These are phyloP conservation scores for Punctoribates punctum DNA, from an alignment of 2,888 invertebrate species.

Conservation along the genomic window DNA sequence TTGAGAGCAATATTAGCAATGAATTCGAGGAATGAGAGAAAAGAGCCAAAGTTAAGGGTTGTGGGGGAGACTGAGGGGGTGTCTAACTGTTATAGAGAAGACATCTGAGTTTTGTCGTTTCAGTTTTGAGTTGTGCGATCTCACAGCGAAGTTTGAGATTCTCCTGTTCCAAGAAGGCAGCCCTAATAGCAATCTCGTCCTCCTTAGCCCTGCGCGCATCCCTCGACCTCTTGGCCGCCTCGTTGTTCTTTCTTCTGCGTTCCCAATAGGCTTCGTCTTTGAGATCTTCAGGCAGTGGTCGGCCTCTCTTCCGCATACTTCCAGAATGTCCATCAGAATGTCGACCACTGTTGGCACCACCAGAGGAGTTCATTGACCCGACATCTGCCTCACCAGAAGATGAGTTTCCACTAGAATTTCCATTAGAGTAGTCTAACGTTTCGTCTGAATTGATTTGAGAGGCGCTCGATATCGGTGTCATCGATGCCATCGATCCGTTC, in stretches of 20 bases:
- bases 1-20: background rate
- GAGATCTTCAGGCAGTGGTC: slow-evolving; percentile 52
- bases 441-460: slow-evolving; percentile 20
- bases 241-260: slow-evolving; percentile 83
- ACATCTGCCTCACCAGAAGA: slow-evolving; percentile 26
- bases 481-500: slow-evolving; percentile 5
- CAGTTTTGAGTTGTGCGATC: slow-evolving; percentile 64
- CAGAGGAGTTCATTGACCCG: background rate
- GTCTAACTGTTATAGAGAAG: slow-evolving; percentile 53
- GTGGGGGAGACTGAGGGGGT: background rate
- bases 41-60: background rate
- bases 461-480: slow-evolving; percentile 5
- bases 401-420: slow-evolving; percentile 30
- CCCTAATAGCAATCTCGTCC: slow-evolving; percentile 83
- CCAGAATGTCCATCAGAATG: background rate
- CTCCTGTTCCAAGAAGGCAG: slow-evolving; percentile 80
- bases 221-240: slow-evolving; percentile 87
- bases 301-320: slow-evolving; percentile 48
- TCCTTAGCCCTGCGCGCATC: slow-evolving; percentile 85
- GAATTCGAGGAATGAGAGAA: background rate
- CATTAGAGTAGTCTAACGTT: slow-evolving; percentile 10
- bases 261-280: slow-evolving; percentile 83
- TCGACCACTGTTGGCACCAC: background rate
- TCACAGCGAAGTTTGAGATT: slow-evolving; percentile 72
- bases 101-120: slow-evolving; percentile 61